Evolutionary conservation across 37 sponge, comb jelly and placozoan species (phyloP).

Genomic region (Eunapius fragilis): DNA sequence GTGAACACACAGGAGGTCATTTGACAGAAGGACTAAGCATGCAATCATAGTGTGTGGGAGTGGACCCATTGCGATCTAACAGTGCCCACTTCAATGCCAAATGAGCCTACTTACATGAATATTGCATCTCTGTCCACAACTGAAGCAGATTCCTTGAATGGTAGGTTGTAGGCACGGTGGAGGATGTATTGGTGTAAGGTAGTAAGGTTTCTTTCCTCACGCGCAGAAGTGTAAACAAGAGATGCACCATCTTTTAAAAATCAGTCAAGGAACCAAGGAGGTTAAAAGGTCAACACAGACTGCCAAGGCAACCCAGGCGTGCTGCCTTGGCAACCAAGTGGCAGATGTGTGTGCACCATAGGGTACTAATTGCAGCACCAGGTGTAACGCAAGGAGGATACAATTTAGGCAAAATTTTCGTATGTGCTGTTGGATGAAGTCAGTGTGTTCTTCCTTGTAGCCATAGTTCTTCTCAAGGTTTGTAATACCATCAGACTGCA

Average conservation of each 20-base stretch:
- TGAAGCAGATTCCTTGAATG: conserved; percentile 82
- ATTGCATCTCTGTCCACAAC: conserved; percentile 92
- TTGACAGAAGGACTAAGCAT: background rate
- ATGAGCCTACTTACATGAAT: conserved; percentile 80
- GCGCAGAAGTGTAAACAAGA: conserved; percentile 84
- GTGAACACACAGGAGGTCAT: background rate
- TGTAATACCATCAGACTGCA: conserved; percentile 37
- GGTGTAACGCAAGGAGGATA: conserved; percentile 42
- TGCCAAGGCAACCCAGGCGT: no score
- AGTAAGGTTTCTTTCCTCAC: conserved; percentile 83
- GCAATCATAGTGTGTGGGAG: background rate
- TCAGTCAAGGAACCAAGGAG: conserved; percentile 3
- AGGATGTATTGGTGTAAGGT: conserved; percentile 89
- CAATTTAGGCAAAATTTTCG: conserved; percentile 94
- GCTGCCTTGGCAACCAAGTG: background rate
- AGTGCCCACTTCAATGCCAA: background rate
- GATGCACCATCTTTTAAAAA: conserved; percentile 87
- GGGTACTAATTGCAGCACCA: background rate
- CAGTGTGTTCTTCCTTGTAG: conserved; percentile 93
- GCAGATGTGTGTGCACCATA: background rate
- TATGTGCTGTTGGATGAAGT: conserved; percentile 96
- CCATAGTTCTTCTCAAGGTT: conserved; percentile 91
- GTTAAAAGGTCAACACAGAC: background rate
- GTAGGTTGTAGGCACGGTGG: conserved; percentile 83
- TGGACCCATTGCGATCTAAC: background rate